phyloP scores from a whole-genome alignment of 2,113 vertebrate species.

The Salvator merianae region DNA sequence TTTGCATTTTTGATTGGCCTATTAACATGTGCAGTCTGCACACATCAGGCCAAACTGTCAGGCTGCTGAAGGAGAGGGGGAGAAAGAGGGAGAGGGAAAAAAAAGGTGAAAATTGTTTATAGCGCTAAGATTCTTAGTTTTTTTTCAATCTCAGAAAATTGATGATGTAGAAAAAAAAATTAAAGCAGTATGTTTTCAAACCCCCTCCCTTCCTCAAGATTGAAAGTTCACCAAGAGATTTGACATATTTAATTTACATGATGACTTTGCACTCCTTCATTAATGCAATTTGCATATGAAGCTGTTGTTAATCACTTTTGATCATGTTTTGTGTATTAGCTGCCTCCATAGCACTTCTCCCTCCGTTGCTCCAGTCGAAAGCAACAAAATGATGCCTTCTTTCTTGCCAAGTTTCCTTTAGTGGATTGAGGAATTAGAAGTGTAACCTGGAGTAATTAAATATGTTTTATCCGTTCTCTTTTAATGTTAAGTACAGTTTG shows the following conservation, averaged over 20 bases:
- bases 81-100: conserved; percentile 61
- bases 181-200: conserved; percentile 87
- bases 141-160: conserved; percentile 82
- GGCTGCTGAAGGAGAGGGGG: conserved; percentile 79
- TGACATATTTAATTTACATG: conserved; percentile 99
- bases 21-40: conserved; percentile 98
- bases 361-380: conserved; percentile 84
- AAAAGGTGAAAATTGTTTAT: conserved; percentile 92
- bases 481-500: conserved; percentile 85
- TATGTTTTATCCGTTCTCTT: conserved; percentile 86
- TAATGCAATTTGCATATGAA: conserved; percentile 94
- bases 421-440: conserved; percentile 87
- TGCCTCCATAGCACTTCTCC: conserved; percentile 87
- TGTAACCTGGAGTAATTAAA: conserved; percentile 88
- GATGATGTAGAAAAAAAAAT: conserved; percentile 89
- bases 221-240: conserved; percentile 96
- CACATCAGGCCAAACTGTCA: conserved; percentile 98
- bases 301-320: conserved; percentile 94
- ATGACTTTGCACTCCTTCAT: conserved; percentile 98
- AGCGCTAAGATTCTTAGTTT: conserved; percentile 86
- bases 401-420: conserved; percentile 87
- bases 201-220: conserved; percentile 84
- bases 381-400: conserved; percentile 82
- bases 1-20: conserved; percentile 99
- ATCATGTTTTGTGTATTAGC: conserved; percentile 92